These are phyloP conservation scores for Dioctria rufipes DNA, from an alignment of 2,888 invertebrate genomes.

Conservation along the genomic window DNA sequence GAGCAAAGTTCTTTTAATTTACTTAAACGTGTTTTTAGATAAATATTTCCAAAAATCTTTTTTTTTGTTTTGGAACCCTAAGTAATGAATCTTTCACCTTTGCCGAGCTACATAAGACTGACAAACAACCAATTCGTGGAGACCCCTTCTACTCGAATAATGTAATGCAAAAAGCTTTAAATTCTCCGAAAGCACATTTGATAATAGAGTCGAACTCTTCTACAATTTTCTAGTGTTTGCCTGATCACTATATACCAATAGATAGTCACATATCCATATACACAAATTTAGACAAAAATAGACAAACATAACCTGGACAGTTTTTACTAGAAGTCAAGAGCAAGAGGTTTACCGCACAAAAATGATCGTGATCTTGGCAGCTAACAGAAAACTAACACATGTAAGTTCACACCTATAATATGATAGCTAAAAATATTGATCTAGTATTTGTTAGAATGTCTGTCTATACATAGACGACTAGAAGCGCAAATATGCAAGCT, in stretches of 20 bases:
- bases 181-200: neutral
- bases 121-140: neutral
- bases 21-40: too few species aligned
- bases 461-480: neutral
- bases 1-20: too few species aligned
- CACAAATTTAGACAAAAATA: slow-evolving; percentile 2
- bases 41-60: too few species aligned
- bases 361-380: slow-evolving; percentile 49
- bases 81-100: neutral
- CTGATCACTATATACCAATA: neutral
- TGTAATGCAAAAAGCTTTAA: neutral
- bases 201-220: slow-evolving; percentile 15
- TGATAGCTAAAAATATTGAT: neutral
- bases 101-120: neutral
- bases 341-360: neutral
- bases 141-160: neutral
- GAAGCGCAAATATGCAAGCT: neutral
- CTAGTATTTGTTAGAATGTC: neutral
- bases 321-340: slow-evolving; percentile 35
- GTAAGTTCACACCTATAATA: neutral
- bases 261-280: neutral
- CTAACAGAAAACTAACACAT: neutral
- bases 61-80: too few species aligned
- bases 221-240: slow-evolving; percentile 11
- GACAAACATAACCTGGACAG: neutral